Base-by-base conservation (phyloP, 2,888 invertebrate species). In the Trachelus troglodyta region DNA sequence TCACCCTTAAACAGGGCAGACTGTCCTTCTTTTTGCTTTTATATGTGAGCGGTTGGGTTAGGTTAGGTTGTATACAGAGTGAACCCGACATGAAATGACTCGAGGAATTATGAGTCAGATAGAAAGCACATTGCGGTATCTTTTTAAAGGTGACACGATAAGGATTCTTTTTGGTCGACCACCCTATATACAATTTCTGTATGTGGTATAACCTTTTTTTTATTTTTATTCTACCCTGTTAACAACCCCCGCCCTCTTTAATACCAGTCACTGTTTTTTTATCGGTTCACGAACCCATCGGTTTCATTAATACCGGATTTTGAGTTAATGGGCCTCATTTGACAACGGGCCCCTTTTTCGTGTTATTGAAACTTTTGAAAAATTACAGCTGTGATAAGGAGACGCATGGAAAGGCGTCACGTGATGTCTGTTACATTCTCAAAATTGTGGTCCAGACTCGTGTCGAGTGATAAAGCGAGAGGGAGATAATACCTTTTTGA, bases 91-190 rank as follows among this genome's bases (percentile, higher is more conserved):
- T 71, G 11, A 71, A 71, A 31, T 71, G 71, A 71, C 33, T 23
- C 71, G 31, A 71, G 71, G 15, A 71, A 71, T 71, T 71, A 71
- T 34, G 71, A 34, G 12, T n/a, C 71, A 12, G 71, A 71, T 71
- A 71, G 71, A 34, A 71, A 12, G 31, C 71, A 23, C 71, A 9
- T 11, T 71, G 34, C 12, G 71, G 23, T 71, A 71, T 71, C 71
- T 56, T 23, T 56, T 31, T 71, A 71, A 71, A 71, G 71, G 71
- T 71, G 71, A 71, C 71, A 23, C 71, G 71, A 71, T 71, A 71
- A 71, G 71, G 15, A 71, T 71, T 33, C 71, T 34, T 23, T 71
- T 34, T 34, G 12, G 71, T 71, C 71, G 33, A 31, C 71, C 71
- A 34, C 71, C 71, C 34, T 34, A 56, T 56, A 56, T 56, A 56